phyloP scores from a whole-genome alignment of 2,797 vertebrate species.

The Cygnus olor region DNA sequence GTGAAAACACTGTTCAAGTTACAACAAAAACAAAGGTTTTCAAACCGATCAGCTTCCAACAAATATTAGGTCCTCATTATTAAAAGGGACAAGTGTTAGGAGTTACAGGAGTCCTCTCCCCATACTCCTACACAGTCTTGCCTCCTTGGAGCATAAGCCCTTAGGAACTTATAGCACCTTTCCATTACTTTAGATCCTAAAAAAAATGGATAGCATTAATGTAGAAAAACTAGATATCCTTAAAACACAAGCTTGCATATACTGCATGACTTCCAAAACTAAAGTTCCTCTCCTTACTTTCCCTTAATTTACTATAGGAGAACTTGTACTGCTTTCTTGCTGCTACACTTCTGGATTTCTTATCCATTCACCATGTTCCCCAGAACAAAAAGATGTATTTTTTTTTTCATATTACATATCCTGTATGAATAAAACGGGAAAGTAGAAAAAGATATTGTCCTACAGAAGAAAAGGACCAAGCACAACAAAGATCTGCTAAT shows the following conservation, averaged over 20 bases:
- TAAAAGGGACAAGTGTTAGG: not conserved
- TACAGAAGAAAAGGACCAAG: not conserved
- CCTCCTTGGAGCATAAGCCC: rapidly evolving
- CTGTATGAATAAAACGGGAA: not conserved
- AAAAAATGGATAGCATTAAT: not conserved
- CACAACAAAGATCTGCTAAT: not conserved
- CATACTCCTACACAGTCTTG: not conserved
- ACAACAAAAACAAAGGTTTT: not conserved
- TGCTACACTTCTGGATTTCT: not conserved
- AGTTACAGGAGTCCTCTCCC: not conserved
- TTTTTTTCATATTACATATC: not conserved
- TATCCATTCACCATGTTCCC: not conserved
- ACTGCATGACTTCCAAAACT: not conserved
- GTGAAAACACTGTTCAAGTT: not conserved
- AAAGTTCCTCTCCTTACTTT: not conserved
- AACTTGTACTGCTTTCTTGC: not conserved
- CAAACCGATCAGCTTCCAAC: not conserved
- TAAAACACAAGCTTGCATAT: not conserved
- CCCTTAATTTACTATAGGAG: not conserved
- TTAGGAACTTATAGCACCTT: not conserved
- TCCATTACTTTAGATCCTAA: not conserved
- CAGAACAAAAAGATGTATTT: not conserved
- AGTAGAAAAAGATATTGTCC: not conserved
- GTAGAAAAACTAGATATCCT: not conserved
- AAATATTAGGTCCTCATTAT: not conserved